These are phyloP conservation scores for Syrrhaptes paradoxus DNA, from an alignment of 2,113 vertebrate genomes.

Conservation along the genomic window DNA sequence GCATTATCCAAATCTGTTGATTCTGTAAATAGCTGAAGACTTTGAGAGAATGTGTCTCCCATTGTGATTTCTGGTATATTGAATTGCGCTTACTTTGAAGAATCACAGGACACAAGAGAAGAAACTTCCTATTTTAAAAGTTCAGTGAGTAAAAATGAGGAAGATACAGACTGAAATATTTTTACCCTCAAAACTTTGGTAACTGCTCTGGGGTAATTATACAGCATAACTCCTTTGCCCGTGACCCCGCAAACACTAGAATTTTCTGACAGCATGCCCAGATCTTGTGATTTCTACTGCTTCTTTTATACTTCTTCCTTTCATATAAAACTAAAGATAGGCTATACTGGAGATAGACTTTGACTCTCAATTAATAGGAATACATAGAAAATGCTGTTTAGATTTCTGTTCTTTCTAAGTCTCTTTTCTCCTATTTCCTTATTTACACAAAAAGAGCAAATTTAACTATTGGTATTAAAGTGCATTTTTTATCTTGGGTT, in stretches of 20 bases:
- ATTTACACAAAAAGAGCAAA: background rate
- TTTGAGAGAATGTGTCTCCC: background rate
- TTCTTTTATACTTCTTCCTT: background rate
- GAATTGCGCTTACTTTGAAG: background rate
- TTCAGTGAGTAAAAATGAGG: background rate
- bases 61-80: background rate
- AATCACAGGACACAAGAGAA: background rate
- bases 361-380: background rate
- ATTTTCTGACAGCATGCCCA: background rate
- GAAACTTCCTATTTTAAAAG: background rate
- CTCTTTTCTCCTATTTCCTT: background rate
- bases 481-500: background rate
- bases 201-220: background rate
- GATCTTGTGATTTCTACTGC: background rate
- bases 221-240: background rate
- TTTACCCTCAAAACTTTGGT: background rate
- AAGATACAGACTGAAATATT: background rate
- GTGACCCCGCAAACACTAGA: background rate
- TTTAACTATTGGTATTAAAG: background rate
- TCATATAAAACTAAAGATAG: background rate
- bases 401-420: background rate
- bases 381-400: background rate
- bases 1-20: background rate
- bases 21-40: background rate
- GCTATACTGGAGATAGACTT: background rate